Percentiles rank a stretch among this genome's conserved stretches.
Evolutionary conservation across 2,888 invertebrate genomes (phyloP).

Genomic region (Anodontia alba): DNA sequence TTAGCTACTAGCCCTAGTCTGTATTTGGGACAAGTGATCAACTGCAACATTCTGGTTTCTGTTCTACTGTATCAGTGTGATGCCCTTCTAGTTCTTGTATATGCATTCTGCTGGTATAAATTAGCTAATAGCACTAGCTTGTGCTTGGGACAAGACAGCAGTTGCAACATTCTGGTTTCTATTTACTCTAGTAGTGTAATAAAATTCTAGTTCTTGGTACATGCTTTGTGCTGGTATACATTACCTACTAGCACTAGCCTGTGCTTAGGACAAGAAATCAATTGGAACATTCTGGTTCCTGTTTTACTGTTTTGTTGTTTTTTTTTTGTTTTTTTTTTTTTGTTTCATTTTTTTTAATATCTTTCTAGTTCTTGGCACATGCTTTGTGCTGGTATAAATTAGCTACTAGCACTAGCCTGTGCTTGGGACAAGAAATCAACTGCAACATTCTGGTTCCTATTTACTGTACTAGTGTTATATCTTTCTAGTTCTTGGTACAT

Average conservation of each 20-base stretch:
- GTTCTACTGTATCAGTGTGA: too few species aligned
- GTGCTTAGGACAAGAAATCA: background rate
- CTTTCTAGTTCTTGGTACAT: background rate
- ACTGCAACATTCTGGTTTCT: too few species aligned
- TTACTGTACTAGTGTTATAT: too few species aligned
- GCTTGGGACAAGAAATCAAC: background rate
- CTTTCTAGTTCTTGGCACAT: background rate
- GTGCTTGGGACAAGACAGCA: constrained; percentile 26
- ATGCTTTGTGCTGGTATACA: constrained; percentile 8
- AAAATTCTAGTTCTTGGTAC: background rate
- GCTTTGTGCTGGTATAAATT: background rate
- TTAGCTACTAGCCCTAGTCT: too few species aligned
- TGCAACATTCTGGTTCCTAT: too few species aligned
- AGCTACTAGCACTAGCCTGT: background rate
- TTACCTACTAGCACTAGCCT: background rate
- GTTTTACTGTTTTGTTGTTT: too few species aligned
- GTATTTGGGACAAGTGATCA: too few species aligned
- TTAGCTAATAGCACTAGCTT: constrained; percentile 23
- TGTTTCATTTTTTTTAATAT: too few species aligned
- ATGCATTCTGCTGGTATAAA: constrained; percentile 19
- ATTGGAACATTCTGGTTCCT: too few species aligned
- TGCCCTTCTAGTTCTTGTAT: constrained; percentile 14
- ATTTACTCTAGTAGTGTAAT: too few species aligned
- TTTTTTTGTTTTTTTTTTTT: too few species aligned
- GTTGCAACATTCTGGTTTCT: too few species aligned